Conservation (phyloP, 2,888 invertebrate genomes). For the Acleris cristana region DNA sequence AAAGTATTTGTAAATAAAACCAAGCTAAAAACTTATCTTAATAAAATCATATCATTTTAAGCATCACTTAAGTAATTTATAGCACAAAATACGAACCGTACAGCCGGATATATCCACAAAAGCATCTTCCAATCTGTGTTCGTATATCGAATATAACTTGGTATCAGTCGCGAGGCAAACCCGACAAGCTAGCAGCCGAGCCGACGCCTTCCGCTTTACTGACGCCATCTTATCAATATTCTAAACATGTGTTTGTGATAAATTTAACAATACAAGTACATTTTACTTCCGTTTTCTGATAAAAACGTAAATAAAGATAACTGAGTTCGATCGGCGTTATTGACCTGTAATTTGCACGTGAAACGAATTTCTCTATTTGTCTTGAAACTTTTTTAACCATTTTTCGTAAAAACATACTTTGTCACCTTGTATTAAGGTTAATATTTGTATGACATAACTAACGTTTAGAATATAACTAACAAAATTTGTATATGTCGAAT, state of each 20-base stretch:
- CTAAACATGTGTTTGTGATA: constrained; percentile 7
- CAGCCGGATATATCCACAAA: constrained; percentile 24
- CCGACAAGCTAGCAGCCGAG: constrained; percentile 26
- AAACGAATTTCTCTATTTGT: neutral
- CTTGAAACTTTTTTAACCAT: too few species aligned
- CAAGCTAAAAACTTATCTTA: neutral
- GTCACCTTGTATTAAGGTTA: too few species aligned
- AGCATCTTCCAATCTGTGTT: constrained; percentile 24
- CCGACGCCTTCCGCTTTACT: constrained; percentile 27
- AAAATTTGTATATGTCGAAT: neutral
- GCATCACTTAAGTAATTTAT: neutral
- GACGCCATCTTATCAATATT: constrained; percentile 18
- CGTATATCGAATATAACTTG: constrained; percentile 19
- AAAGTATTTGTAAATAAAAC: neutral
- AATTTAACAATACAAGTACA: constrained; percentile 10
- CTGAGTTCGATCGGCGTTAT: constrained; percentile 23
- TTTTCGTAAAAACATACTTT: too few species aligned
- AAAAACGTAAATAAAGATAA: constrained; percentile 36
- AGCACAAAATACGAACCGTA: constrained; percentile 24
- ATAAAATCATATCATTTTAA: neutral
- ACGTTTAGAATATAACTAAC: too few species aligned
- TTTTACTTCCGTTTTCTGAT: constrained; percentile 20
- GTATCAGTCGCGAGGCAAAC: constrained; percentile 31
- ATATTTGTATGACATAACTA: too few species aligned
- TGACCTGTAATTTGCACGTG: constrained; percentile 20